Evolutionary conservation across 1,140 invertebrate genomes (phyloP), one percentile per base, ranked within the genome.

Genomic region (Glossosoma conforme): DNA sequence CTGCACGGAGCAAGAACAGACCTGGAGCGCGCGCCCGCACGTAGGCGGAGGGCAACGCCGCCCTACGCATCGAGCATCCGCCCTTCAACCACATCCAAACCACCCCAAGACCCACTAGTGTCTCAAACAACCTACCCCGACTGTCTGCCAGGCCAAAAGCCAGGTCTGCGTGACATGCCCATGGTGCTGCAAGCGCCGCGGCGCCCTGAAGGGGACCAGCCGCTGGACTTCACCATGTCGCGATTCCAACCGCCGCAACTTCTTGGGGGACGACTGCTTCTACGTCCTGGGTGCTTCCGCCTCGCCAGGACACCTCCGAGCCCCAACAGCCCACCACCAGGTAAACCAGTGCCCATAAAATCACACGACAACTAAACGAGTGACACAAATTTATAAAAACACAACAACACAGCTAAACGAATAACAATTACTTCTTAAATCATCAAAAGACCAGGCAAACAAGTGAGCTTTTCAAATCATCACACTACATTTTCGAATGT

Each of bases 171-270:
- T 14, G 42, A 37, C 28, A 56, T 61, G 54, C 67, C 68, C 54
- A 64, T 68, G 52, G 51, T 58, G 30, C 50, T 67, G 21, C 44
- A 61, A 10, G 35, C 60, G 44, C 19, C 52, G 25, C 61, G 62
- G 56, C 62, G 63, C 51, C 40, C 57, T 43, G 57, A 54, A 22
- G 45, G 54, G 20, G 70, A 72, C 38, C 70, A 72, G 55, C 70
- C 70, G 11, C 54, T 72, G 37, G 70, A 72, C 62, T 72, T 72
- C 54, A 72, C 70, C 57, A 71, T 72, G 67, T 69, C 68, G 54
- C 70, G 70, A 58, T 71, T 71, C 51, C 68, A 69, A 36, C 33
- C 33, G 36, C 42, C 61, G 13, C 44, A 40, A 32, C 44, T 52
- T 56, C 19, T 50, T 55, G 25, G 59, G 60, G 37, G 61, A 61